These are phyloP conservation scores for Trachythela sp. DNA, from an alignment of 64 coral and sea anemone species.

Conservation along the genomic window DNA sequence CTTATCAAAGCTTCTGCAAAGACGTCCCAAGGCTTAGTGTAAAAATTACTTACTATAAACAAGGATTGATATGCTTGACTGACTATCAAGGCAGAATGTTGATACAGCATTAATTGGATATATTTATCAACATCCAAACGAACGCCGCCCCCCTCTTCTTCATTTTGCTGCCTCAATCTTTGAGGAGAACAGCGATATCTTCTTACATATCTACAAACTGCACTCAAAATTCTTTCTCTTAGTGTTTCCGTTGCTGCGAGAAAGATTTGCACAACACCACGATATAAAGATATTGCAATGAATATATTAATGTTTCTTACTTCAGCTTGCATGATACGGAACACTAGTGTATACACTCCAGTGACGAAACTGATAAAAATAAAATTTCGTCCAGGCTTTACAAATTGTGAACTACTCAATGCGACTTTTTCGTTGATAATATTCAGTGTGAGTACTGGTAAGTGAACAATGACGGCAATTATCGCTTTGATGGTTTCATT, in stretches of 20 bases:
- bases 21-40: background rate
- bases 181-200: background rate
- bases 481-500: background rate
- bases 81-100: background rate
- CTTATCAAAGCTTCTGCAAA: background rate
- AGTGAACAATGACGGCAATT: background rate
- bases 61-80: slow-evolving; percentile 11
- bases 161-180: background rate
- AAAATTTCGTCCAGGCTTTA: background rate
- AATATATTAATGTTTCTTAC: background rate
- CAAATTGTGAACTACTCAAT: background rate
- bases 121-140: background rate
- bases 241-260: background rate
- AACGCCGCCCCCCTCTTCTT: background rate
- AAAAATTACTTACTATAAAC: background rate
- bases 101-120: background rate
- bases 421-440: background rate
- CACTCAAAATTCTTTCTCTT: background rate
- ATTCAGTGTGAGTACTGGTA: background rate
- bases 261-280: background rate
- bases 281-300: background rate
- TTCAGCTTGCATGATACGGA: background rate
- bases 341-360: background rate
- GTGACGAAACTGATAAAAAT: background rate
- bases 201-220: background rate